Evolutionary conservation across 92 coral and sea anemone genomes (phyloP), one percentile per base, ranked within the genome.

Genomic region (Diadumene lineata): DNA sequence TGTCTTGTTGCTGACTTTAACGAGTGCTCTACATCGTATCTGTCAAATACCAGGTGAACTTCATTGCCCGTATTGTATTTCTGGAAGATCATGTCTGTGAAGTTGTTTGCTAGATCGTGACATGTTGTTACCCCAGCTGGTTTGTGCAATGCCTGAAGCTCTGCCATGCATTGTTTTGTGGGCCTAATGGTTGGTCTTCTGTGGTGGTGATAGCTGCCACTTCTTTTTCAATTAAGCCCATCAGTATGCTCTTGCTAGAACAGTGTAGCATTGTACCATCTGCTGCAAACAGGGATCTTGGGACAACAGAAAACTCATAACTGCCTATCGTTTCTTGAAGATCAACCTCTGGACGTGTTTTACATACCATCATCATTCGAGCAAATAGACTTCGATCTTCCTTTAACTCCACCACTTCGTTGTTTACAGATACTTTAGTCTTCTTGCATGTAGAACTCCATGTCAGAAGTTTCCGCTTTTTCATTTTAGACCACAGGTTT

Each of bases 311-410:
- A 46, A 81, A 73, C 68, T 65, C 85, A 58, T 81, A 75, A 31
- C 2, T 28, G 38, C 81, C 75, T 17, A 60, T 38, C 28, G 83
- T 70, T 75, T 81, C 86, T 43, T 76, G 70, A 11, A 81, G 29
- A 70, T 81, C 50, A 55, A 74, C 48, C 30, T 81, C 76, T 62
- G 81, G 86, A 21, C 81, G 76, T 46, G 86, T 13, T 31, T 68
- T 53, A 77, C 87, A 82, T 7, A 82, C 78, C 77, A 76, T 76
- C 82, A 82, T 82, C 82, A 85, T 31, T 9, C 79, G 81, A 43
- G 89, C 89, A 63, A 85, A 80, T 51, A 85, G 26, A 50, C 34
- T 56, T 34, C 72, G 79, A 56, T 75, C 86, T 69, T 80, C 85
- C 75, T 75, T 76, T 70, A 85, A 43, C 78, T 79, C 85, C 1